Evolutionary conservation across 2,888 invertebrate genomes (phyloP).

Genomic region (Geotrupes spiniger): DNA sequence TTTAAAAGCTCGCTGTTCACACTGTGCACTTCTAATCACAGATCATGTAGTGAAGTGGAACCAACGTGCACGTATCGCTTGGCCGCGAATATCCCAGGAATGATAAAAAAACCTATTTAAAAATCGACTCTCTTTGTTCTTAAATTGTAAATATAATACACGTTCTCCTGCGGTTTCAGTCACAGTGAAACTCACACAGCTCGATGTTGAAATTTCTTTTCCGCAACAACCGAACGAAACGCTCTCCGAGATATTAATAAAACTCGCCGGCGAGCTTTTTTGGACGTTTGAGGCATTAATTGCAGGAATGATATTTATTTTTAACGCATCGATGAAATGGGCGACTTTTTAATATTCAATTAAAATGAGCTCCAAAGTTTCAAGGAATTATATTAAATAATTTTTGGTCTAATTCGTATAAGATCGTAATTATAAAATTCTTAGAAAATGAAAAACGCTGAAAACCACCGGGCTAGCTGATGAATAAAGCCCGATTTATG

Average conservation of each 20-base stretch:
- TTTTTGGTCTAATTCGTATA: no score
- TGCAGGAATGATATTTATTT: background rate
- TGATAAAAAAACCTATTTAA: constrained; percentile 29
- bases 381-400: no score
- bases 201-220: constrained; percentile 23
- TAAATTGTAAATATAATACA: constrained; percentile 42
- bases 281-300: background rate
- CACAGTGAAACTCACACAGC: constrained; percentile 24
- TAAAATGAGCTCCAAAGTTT: no score
- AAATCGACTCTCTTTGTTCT: constrained; percentile 35
- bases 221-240: background rate
- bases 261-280: background rate
- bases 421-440: no score
- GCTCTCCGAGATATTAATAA: constrained; percentile 1
- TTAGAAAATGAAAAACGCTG: no score
- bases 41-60: constrained; percentile 42
- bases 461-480: no score
- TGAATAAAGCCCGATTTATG: no score
- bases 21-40: constrained; percentile 33
- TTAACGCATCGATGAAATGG: no score
- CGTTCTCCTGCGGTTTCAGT: constrained; percentile 40
- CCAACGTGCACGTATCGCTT: constrained; percentile 35
- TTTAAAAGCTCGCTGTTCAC: constrained; percentile 13
- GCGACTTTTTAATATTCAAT: no score
- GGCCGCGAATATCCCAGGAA: constrained; percentile 29